Percentiles rank a stretch among this genome's conserved stretches.
These are phyloP conservation scores for Hedychridium roseum DNA, from an alignment of 2,888 invertebrate genomes.

Conservation along the genomic window DNA sequence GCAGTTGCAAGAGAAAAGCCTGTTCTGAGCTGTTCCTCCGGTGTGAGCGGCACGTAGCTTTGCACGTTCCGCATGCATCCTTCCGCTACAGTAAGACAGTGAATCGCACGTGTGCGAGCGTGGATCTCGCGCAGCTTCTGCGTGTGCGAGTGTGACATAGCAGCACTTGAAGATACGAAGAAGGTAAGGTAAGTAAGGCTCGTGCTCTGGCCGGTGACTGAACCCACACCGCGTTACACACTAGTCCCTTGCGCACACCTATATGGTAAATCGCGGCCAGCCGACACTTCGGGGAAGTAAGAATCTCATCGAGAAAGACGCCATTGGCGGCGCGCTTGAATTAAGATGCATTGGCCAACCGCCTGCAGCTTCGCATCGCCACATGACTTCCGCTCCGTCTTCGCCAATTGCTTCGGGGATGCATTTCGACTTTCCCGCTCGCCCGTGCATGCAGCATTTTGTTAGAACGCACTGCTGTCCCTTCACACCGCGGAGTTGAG, in stretches of 20 bases:
- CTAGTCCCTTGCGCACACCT: conserved; percentile 13
- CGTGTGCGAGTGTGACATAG: conserved; percentile 34
- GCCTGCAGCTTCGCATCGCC: conserved; percentile 5
- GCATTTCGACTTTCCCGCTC: conserved; percentile 3
- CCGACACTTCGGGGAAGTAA: conserved; percentile 21
- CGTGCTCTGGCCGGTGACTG: conserved; percentile 54
- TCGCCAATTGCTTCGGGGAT: background rate
- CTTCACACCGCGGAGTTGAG: no score
- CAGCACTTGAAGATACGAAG: conserved; percentile 40
- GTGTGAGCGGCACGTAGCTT: conserved; percentile 31
- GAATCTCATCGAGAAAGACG: conserved; percentile 34
- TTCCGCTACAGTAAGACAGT: conserved; percentile 18
- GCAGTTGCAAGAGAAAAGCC: conserved; percentile 30
- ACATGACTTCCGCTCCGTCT: conserved; percentile 21
- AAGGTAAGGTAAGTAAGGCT: conserved; percentile 42
- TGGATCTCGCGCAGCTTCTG: no score
- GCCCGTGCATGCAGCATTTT: no score
- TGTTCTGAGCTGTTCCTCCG: conserved; percentile 20
- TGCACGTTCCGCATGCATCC: conserved; percentile 26
- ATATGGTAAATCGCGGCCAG: conserved; percentile 5
- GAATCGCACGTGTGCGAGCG: conserved; percentile 6
- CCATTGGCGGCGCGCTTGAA: conserved; percentile 26
- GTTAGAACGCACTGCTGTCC: no score
- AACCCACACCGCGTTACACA: conserved; percentile 46
- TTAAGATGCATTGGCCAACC: conserved; percentile 32